Conservation (phyloP, 2,888 invertebrate genomes). For the Caenorhabditis angaria region DNA sequence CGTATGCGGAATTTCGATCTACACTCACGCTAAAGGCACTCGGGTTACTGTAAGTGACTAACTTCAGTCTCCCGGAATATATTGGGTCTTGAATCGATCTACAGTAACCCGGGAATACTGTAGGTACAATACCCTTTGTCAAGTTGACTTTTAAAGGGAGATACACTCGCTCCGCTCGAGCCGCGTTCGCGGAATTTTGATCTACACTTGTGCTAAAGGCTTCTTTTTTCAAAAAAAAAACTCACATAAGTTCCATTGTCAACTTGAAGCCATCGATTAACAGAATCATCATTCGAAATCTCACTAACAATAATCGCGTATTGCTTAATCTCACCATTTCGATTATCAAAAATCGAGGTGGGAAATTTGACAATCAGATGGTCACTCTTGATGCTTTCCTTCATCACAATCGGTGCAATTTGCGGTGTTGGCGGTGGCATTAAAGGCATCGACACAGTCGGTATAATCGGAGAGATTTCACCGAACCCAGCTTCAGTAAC, state of each 20-base stretch:
- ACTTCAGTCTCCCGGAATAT: too few relatives aligned
- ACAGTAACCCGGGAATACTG: too few relatives aligned
- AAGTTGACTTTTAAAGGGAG: too few relatives aligned
- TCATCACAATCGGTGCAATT: slow-evolving; percentile 39
- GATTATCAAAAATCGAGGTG: slow-evolving; percentile 48
- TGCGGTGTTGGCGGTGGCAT: slow-evolving; percentile 65
- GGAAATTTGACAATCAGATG: slow-evolving; percentile 42
- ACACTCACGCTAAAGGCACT: too few relatives aligned
- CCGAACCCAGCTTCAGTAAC: slow-evolving; percentile 69
- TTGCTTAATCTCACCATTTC: slow-evolving; percentile 55
- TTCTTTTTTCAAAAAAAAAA: neutral
- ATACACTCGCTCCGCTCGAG: too few relatives aligned
- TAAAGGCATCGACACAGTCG: slow-evolving; percentile 61
- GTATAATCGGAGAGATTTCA: slow-evolving; percentile 46
- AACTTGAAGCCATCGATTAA: slow-evolving; percentile 47
- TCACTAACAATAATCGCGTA: slow-evolving; percentile 68
- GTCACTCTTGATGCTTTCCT: slow-evolving; percentile 44
- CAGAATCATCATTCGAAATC: slow-evolving; percentile 53
- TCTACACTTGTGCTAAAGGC: neutral
- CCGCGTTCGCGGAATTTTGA: too few relatives aligned
- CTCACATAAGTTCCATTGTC: slow-evolving; percentile 55
- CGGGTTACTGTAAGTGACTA: too few relatives aligned
- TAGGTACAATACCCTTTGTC: too few relatives aligned
- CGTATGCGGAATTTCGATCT: too few relatives aligned
- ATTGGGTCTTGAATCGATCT: too few relatives aligned